phyloP scores from a whole-genome alignment of 1,140 invertebrate species.

The Drosophila mauritiana region DNA sequence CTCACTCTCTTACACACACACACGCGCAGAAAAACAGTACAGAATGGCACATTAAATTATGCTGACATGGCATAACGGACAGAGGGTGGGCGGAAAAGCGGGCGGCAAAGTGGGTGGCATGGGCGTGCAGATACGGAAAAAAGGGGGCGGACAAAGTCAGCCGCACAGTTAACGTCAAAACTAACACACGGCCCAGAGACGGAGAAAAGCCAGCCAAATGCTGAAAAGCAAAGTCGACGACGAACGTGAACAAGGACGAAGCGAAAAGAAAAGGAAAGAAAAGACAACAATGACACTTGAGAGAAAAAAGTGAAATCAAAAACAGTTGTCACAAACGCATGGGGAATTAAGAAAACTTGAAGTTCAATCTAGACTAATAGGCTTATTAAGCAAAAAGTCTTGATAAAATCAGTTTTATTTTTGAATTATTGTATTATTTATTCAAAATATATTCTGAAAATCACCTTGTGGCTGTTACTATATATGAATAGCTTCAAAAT shows the following conservation, averaged over 20 bases:
- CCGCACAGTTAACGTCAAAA: constrained; percentile 66
- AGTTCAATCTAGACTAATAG: no score
- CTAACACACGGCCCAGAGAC: constrained; percentile 46
- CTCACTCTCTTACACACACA: background rate
- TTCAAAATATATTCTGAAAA: no score
- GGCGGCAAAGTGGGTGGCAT: background rate
- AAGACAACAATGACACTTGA: constrained; percentile 9
- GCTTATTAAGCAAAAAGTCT: no score
- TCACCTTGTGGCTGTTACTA: no score
- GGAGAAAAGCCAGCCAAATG: constrained; percentile 55
- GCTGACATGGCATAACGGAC: constrained; percentile 65
- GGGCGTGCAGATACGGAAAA: constrained; percentile 30
- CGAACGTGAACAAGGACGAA: constrained; percentile 19
- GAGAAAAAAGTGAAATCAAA: background rate
- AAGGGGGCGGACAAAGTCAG: constrained; percentile 54
- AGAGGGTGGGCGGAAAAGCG: constrained; percentile 4
- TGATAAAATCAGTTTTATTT: background rate
- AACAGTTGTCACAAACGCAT: background rate
- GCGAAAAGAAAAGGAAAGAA: background rate
- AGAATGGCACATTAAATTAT: constrained; percentile 66
- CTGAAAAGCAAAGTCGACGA: constrained; percentile 61
- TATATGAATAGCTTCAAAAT: no score
- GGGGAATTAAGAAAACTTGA: background rate
- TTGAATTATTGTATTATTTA: no score
- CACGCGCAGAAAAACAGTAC: constrained; percentile 16